Evolutionary conservation across 2,888 invertebrate genomes (phyloP).

Genomic region (Bruchidius siliquastri): DNA sequence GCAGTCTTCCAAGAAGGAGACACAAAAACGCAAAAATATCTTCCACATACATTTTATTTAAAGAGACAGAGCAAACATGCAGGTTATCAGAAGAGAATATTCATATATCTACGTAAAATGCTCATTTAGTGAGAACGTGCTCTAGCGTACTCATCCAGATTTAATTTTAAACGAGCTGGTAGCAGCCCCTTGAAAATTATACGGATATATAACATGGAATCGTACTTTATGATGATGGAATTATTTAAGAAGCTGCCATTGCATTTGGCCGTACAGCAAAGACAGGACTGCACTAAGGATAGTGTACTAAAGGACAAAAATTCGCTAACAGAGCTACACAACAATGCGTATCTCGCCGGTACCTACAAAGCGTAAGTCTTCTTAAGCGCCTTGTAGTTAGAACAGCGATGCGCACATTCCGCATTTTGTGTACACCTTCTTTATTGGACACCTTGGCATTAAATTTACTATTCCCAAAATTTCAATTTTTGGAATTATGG

Average conservation of each 20-base stretch:
- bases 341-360: too few relatives aligned
- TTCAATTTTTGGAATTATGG: too few relatives aligned
- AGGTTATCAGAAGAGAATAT: not conserved
- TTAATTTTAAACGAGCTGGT: not conserved
- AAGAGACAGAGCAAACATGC: not conserved
- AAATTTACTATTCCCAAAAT: too few relatives aligned
- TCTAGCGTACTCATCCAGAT: not conserved
- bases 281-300: not conserved
- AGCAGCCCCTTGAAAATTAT: not conserved
- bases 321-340: too few relatives aligned
- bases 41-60: not conserved
- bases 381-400: too few relatives aligned
- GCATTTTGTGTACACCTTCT: too few relatives aligned
- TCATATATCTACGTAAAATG: not conserved
- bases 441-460: too few relatives aligned
- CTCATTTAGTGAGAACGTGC: not conserved
- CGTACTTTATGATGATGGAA: not conserved
- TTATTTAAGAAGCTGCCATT: not conserved
- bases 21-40: too few relatives aligned
- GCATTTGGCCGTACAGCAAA: not conserved
- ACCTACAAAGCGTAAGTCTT: too few relatives aligned
- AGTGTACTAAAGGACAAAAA: too few relatives aligned
- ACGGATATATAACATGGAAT: not conserved
- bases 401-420: too few relatives aligned
- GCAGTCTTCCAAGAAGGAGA: too few relatives aligned